These are phyloP conservation scores for Microtus richardsoni DNA, from an alignment of 2,113 vertebrate genomes.

Conservation along the genomic window DNA sequence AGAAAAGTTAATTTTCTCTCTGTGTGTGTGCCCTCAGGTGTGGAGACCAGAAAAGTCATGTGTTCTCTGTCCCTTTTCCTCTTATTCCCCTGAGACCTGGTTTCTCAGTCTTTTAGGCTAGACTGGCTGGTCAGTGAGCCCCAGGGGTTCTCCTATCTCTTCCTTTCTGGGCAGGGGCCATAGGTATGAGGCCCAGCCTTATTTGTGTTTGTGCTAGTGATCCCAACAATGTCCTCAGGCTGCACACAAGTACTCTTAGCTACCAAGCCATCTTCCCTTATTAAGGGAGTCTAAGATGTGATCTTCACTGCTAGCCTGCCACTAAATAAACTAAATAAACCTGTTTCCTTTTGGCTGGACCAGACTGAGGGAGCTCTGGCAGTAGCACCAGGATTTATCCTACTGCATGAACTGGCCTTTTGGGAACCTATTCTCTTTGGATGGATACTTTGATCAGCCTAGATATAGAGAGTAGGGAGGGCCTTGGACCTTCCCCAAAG, in stretches of 20 bases:
- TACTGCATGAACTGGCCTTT: no score
- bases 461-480: no score
- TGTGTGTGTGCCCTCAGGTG: not conserved
- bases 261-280: not conserved
- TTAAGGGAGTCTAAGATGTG: not conserved
- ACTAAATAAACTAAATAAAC: not conserved
- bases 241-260: not conserved
- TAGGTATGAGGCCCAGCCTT: not conserved
- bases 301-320: not conserved
- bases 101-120: not conserved
- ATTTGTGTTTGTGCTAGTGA: not conserved
- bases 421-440: no score
- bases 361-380: no score
- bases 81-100: not conserved
- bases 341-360: not conserved
- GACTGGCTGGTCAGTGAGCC: not conserved
- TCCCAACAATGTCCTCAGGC: not conserved
- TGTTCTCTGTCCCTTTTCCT: not conserved
- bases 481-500: no score
- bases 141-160: not conserved
- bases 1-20: not conserved
- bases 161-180: not conserved
- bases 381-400: no score
- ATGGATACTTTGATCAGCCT: no score
- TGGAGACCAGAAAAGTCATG: not conserved